Conservation (phyloP, 2,113 vertebrate species). For the Cheirogaleus medius region DNA sequence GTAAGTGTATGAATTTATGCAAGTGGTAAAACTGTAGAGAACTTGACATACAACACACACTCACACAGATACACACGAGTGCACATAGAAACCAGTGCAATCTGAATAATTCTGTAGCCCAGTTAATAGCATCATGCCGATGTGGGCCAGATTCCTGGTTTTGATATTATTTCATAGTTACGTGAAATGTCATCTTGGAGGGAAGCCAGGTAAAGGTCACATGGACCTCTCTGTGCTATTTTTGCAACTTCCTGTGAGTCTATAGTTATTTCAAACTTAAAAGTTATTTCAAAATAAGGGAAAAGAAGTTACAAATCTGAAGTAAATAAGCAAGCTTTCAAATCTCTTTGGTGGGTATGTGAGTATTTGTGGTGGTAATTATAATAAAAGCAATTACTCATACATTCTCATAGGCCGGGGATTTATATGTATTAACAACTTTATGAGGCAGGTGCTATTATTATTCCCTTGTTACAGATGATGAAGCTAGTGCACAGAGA, state of each 20-base stretch:
- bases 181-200: neutral
- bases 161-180: accelerated
- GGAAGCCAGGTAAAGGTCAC: neutral
- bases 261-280: neutral
- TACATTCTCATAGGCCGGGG: neutral
- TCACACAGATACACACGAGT: neutral
- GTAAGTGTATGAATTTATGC: neutral
- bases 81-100: neutral
- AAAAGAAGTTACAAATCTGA: neutral
- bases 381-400: neutral
- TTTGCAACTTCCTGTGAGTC: neutral
- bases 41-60: neutral
- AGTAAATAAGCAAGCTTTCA: neutral
- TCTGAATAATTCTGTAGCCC: neutral
- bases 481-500: neutral
- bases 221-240: neutral
- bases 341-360: neutral
- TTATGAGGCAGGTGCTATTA: no score
- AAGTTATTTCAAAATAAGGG: neutral
- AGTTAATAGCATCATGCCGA: neutral
- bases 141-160: neutral
- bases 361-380: neutral
- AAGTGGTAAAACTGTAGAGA: neutral
- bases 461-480: neutral
- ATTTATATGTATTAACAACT: neutral